Evolutionary conservation across 2,113 vertebrate species (phyloP), one percentile per base, ranked within the genome.

Genomic region (Neopipo cinnamomea): DNA sequence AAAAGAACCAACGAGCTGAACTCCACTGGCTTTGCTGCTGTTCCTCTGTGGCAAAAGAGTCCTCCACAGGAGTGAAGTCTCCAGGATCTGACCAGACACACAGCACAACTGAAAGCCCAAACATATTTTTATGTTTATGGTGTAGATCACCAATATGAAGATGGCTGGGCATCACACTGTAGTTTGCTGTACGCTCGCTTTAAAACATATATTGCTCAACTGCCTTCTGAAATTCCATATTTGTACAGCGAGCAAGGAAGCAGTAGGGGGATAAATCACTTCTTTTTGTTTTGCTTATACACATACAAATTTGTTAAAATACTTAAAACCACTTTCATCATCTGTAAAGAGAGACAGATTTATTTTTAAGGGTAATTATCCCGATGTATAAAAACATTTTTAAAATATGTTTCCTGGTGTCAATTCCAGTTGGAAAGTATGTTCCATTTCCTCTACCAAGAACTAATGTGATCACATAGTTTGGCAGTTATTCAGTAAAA

Each of bases 321-420:
- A 77, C 35, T 46, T 75, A 46, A 46, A 67, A 42, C 9, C 6
- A 49, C 30, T 85, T 85, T 65, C 49, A 89, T 72, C 37, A 61
- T 70, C 24, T n/a, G 25, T 79, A 88, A 49, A 70, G 72, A 86
- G 58, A 74, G 3, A 56, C 5, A 66, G 46, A 80, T 85, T 95
- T 66, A 59, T 85, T 95, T 84, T 50, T 59, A 82, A 61, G 15
- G 19, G 24, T 70, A 91, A 89, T 80, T 91, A 88, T 39, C 52
- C 31, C 42, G 39, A 44, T 8, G 5, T 39, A 89, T 59, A 85
- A 94, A 71, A 92, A 56, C 37, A 74, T 52, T 94, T 89, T 85
- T 0, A 62, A 97, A 94, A 55, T n/a, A 55, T 31, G 65, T 85
- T 97, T 97, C 96, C 95, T 87, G 93, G 55, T 91, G 50, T 91